Evolutionary conservation across 1,140 invertebrate genomes (phyloP).

Genomic region (Hyphantria cunea): DNA sequence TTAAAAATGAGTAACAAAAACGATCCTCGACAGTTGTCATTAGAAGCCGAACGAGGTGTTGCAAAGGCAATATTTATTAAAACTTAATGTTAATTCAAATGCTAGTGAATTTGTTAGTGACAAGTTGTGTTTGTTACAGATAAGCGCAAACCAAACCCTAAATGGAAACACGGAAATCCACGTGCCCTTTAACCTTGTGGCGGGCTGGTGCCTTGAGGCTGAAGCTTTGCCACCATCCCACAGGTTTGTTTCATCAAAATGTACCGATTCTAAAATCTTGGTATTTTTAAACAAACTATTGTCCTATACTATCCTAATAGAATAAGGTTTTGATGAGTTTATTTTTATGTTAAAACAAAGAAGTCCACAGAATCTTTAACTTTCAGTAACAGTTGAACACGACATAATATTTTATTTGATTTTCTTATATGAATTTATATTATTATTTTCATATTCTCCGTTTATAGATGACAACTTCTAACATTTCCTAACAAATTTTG

Average conservation of each 20-base stretch:
- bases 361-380: too few relatives aligned
- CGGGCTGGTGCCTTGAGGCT: slow-evolving; percentile 94
- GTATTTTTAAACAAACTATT: too few relatives aligned
- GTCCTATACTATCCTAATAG: too few relatives aligned
- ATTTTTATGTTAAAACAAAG: too few relatives aligned
- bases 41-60: slow-evolving; percentile 1
- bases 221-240: slow-evolving; percentile 85
- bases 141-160: slow-evolving; percentile 76
- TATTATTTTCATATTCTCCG: too few relatives aligned
- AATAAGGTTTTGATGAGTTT: too few relatives aligned
- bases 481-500: too few relatives aligned
- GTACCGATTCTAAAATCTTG: neutral
- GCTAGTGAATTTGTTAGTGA: slow-evolving; percentile 2
- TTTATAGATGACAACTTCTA: too few relatives aligned
- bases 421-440: too few relatives aligned
- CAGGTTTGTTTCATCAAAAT: slow-evolving; percentile 47
- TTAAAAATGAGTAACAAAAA: slow-evolving; percentile 10
- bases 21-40: slow-evolving; percentile 11
- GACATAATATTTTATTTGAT: too few relatives aligned
- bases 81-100: neutral
- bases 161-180: slow-evolving; percentile 79
- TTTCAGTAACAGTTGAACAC: too few relatives aligned
- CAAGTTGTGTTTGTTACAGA: slow-evolving; percentile 53
- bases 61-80: neutral
- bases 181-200: slow-evolving; percentile 89